These are phyloP conservation scores for Eunapius fragilis DNA, from an alignment of 37 sponge, comb jelly and placozoan species.

Conservation along the genomic window DNA sequence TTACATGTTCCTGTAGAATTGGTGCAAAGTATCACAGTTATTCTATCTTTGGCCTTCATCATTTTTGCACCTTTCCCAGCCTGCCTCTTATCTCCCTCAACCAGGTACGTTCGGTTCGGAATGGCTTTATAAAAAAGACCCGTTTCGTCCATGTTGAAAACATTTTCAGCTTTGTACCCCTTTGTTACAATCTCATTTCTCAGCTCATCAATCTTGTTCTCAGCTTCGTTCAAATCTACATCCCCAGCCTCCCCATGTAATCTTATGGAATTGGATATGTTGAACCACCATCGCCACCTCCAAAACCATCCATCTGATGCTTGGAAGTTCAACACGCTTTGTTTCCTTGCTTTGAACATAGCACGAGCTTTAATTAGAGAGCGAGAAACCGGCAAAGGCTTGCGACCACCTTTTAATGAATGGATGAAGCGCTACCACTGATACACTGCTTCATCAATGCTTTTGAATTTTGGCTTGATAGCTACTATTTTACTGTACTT, in stretches of 20 bases:
- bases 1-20: no score
- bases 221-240: constrained; percentile 22
- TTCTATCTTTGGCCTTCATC: no score
- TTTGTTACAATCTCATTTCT: constrained; percentile 19
- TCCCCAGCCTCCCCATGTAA: constrained; percentile 77
- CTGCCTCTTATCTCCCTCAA: no score
- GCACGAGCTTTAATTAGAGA: neutral
- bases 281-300: constrained; percentile 55
- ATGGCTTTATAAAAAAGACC: constrained; percentile 52
- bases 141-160: constrained; percentile 62
- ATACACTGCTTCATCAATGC: no score
- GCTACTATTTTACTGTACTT: no score
- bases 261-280: constrained; percentile 40
- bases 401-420: neutral
- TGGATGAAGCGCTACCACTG: no score
- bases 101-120: constrained; percentile 18
- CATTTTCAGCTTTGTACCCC: constrained; percentile 34
- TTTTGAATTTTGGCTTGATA: no score
- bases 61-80: no score
- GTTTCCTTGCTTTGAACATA: constrained; percentile 15
- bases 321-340: constrained; percentile 45
- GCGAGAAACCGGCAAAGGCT: neutral
- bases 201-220: constrained; percentile 43
- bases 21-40: no score
- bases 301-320: constrained; percentile 65